Conservation (phyloP, 2,113 vertebrate genomes). For the Coreoperca whiteheadi region DNA sequence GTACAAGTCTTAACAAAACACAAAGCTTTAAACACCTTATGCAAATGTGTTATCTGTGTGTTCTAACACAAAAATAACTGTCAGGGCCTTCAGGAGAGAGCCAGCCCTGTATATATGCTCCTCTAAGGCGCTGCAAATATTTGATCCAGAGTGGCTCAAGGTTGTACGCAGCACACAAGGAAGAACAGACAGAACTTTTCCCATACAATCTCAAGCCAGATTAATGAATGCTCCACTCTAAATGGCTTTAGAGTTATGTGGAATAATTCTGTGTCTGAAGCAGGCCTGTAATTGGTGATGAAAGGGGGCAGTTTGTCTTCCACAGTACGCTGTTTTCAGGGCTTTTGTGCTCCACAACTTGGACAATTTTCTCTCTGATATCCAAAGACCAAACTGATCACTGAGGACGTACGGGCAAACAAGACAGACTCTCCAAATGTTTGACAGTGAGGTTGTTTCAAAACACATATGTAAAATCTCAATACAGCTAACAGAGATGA, state of each 20-base stretch:
- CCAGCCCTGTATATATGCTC: neutral
- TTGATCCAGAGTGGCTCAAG: neutral
- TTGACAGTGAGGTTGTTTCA: conserved; percentile 2
- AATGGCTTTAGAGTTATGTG: conserved; percentile 17
- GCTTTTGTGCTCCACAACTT: neutral
- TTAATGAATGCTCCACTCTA: conserved; percentile 5
- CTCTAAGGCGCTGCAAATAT: neutral
- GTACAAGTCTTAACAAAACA: neutral
- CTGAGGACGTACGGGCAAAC: neutral
- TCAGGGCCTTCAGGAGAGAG: neutral
- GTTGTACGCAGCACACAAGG: neutral
- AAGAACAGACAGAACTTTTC: neutral
- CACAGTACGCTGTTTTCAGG: neutral
- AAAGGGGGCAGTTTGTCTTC: conserved; percentile 4
- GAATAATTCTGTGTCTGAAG: conserved; percentile 16
- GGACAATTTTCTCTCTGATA: neutral
- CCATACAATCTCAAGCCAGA: neutral
- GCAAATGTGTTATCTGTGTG: neutral
- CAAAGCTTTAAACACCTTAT: neutral
- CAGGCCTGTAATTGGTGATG: conserved; percentile 32
- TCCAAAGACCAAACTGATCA: neutral
- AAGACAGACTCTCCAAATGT: neutral
- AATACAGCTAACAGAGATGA: neutral
- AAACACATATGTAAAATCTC: neutral
- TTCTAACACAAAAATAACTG: neutral